phyloP scores from a whole-genome alignment of 2,113 vertebrate genomes.

The Pelecanus crispus region DNA sequence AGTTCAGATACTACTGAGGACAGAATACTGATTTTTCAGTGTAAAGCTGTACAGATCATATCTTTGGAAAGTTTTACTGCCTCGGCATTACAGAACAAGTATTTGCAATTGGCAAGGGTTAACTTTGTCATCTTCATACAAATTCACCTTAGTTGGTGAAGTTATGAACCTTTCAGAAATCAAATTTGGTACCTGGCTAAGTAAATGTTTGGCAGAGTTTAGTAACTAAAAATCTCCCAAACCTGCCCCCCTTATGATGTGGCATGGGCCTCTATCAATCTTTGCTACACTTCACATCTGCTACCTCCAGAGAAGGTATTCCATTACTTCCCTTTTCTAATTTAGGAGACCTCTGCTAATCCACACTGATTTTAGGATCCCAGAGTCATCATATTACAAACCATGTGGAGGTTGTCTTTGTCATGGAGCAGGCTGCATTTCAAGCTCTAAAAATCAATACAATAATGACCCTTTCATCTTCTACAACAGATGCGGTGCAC shows the following conservation, averaged over 20 bases:
- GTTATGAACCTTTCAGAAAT: neutral
- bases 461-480: neutral
- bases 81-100: neutral
- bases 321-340: neutral
- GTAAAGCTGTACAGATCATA: neutral
- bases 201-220: neutral
- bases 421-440: neutral
- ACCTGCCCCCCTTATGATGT: neutral
- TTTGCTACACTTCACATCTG: neutral
- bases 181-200: neutral
- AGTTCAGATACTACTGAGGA: neutral
- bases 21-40: neutral
- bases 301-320: neutral
- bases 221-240: neutral
- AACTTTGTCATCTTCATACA: neutral
- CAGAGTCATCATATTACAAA: neutral
- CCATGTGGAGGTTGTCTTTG: neutral
- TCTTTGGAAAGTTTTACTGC: neutral
- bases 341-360: neutral
- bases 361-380: neutral
- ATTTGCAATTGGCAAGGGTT: neutral
- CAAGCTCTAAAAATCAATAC: neutral
- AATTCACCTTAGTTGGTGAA: neutral
- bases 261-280: neutral
- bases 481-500: neutral